Base-by-base conservation (phyloP, 2,888 invertebrate species). In the Liodrosophila aerea region DNA sequence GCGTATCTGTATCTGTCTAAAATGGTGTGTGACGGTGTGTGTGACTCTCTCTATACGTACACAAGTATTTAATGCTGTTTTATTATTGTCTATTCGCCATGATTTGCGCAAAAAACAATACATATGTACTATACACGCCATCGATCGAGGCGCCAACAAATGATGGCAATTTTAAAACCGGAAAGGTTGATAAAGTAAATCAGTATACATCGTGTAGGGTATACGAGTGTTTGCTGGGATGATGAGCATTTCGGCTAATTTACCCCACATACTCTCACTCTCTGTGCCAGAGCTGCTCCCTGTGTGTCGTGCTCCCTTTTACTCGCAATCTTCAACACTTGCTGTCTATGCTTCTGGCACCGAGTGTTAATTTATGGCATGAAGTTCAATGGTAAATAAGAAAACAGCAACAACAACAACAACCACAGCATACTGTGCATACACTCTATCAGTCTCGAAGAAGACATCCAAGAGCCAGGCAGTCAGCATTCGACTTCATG, bases 61-160 rank as follows among this genome's bases (percentile, higher is more conserved):
- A n/a, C n/a, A n/a, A n/a, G n/a, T 47, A 36, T 30, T 44, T n/a
- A 9, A 39, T 22, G 22, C 59, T 37, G 33, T 64, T 46, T 36
- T 67, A 44, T 63, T 63, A 57, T 53, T 72, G 78, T 53, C 62
- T 47, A 72, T 30, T 53, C 72, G 41, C 64, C 81, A 80, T 80
- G 81, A 81, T 47, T 73, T 53, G 73, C 73, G 56, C 50, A 72
- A 53, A 60, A 15, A 29, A 30, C 9, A 18, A 49, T 16, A 43
- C 33, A 27, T n/a, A n/a, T n/a, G n/a, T 56, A 46, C 45, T 18
- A 37, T 16, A 53, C n/a, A n/a, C 46, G 57, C 15, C 33, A 41
- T 40, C 37, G 51, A 37, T 59, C 64, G 46, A 43, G 53, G 34
- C 52, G 54, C 44, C 64, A 52, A 66, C 64, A 60, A 65, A 67